A percentile compares a stretch with the other conserved stretches of the same genome.
These are phyloP conservation scores for Ambastaia sidthimunki DNA, from an alignment of 2,797 vertebrate genomes.

Conservation along the genomic window DNA sequence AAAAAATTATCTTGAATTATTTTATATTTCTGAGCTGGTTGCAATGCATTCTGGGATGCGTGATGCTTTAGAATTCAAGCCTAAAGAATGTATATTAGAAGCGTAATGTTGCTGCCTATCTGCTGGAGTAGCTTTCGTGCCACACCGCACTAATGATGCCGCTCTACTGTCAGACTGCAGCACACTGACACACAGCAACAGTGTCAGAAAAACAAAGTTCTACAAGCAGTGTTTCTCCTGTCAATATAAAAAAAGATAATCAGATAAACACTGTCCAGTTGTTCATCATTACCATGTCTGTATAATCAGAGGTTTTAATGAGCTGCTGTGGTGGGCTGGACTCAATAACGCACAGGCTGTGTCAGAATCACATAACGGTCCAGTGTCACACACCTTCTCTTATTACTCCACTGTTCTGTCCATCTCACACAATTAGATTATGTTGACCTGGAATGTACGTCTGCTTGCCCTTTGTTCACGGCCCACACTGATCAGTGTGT, in stretches of 20 bases:
- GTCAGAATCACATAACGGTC: constrained; percentile 35
- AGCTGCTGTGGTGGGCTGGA: constrained; percentile 31
- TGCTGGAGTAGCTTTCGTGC: neutral
- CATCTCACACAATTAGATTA: constrained; percentile 51
- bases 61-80: neutral
- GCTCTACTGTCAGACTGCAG: too few species aligned
- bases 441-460: constrained; percentile 50
- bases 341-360: constrained; percentile 50
- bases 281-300: neutral
- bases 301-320: constrained; percentile 40
- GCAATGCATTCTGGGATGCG: neutral
- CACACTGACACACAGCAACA: neutral
- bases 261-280: neutral
- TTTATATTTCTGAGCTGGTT: too few species aligned
- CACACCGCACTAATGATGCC: too few species aligned
- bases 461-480: constrained; percentile 27
- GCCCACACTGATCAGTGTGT: constrained; percentile 24
- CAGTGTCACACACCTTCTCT: constrained; percentile 20
- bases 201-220: too few species aligned
- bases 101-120: neutral
- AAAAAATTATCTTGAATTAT: too few species aligned
- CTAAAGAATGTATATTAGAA: neutral
- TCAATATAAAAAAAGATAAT: neutral
- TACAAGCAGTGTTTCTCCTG: neutral
- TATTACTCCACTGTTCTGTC: constrained; percentile 29